Evolutionary conservation across 2,888 invertebrate genomes (phyloP).

Genomic region (Polyploca ridens): DNA sequence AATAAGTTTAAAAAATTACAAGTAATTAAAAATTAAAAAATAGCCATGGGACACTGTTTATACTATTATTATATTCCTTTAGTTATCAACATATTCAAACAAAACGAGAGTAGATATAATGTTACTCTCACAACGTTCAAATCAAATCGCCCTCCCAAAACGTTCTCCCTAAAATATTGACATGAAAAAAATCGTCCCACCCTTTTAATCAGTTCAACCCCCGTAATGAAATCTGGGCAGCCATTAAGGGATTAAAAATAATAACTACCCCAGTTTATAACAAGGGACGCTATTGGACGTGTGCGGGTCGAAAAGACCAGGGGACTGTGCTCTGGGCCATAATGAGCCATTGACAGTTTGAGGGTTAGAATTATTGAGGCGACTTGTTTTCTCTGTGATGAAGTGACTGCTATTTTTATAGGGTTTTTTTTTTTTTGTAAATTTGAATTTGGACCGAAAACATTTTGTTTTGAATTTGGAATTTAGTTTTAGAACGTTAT

Average conservation of each 20-base stretch:
- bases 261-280: conserved; percentile 65
- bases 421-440: no score
- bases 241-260: conserved; percentile 85
- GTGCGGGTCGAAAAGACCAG: conserved; percentile 40
- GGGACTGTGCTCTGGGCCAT: conserved; percentile 40
- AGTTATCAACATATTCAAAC: neutral
- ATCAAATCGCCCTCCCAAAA: conserved; percentile 22
- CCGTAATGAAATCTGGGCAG: conserved; percentile 81
- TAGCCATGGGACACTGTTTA: neutral
- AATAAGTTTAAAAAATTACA: no score
- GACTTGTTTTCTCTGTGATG: neutral
- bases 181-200: conserved; percentile 61
- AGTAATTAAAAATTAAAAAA: no score
- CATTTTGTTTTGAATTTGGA: no score
- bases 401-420: neutral
- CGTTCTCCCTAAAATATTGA: conserved; percentile 36
- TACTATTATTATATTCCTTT: neutral
- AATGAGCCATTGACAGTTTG: conserved; percentile 69
- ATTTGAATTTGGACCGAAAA: no score
- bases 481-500: no score
- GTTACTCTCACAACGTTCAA: conserved; percentile 7
- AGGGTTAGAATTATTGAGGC: conserved; percentile 20
- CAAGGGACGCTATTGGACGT: conserved; percentile 60
- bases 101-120: neutral
- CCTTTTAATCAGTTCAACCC: conserved; percentile 78